Evolutionary conservation across 2,888 invertebrate genomes (phyloP), one percentile per base, ranked within the genome.

Genomic region (Buathra laborator): DNA sequence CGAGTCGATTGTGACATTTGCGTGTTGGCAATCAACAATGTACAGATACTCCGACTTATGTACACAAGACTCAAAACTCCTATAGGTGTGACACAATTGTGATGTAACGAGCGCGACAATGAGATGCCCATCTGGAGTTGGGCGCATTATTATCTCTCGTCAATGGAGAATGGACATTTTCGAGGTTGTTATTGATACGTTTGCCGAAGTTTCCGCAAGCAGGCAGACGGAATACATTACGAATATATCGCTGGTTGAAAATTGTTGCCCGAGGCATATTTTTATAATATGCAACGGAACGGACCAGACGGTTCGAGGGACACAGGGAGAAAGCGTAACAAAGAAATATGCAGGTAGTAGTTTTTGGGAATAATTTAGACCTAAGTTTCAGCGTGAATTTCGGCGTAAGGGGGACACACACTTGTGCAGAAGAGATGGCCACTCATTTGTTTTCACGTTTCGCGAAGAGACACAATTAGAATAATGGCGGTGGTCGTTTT

Each of bases 391-490:
- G 62, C 51, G 43, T 14, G 53, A 51, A 24, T 76, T 53, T 76
- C n/a, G 16, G 24, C 7, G 16, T 56, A 12, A 43, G 6, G 29
- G 51, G 48, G n/a, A 32, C 48, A 16, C 14, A 56, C 32, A 53
- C 19, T 37, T 24, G 24, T 2, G 43, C 37, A 29, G 59, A 68
- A 44, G 68, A 62, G 56, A 12, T 29, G 70, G 62, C 29, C 56
- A 59, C 56, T 78, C 79, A 70, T 79, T 82, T 71, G 51, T 81
- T 76, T 70, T 71, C 37, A 48, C 74, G 43, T 78, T 74, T 78
- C 70, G 37, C 64, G 67, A 82, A 85, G 88, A 90, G 90, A 91
- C 91, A 91, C 89, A 87, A 91, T 91, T 90, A 91, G 89, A 92
- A 91, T 92, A 91, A 92, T 92, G 85, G 83, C 87, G 87, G 64